Evolutionary conservation across 2,113 vertebrate species (phyloP), one percentile per base, ranked within the genome.

Genomic region (Vidua chalybeata): DNA sequence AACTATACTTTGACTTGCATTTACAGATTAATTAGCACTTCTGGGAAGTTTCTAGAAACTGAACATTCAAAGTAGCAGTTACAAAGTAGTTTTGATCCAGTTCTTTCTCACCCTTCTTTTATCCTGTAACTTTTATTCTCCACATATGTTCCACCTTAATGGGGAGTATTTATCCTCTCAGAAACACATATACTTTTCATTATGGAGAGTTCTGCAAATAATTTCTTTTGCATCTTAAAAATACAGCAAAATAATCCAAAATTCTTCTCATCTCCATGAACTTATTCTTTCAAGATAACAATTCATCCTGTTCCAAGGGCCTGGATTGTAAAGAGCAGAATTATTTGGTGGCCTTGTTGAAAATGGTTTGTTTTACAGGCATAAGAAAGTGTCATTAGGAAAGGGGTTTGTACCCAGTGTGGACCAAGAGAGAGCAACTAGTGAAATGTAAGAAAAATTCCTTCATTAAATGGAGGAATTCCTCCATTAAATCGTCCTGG

Each of bases 11-110:
- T 90, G 87, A 94, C 94, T 92, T 83, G 35, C 89, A 88, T 89
- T 97, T 95, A 91, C 52, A 95, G 82, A 73, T 55, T 98, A 97
- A 97, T 97, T 95, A 97, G 84, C 35, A 81, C 78, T 97, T 95
- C 94, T 91, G 84, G 92, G 77, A 97, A 96, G 95, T 93, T 94
- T 93, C 94, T 95, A 84, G 39, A 72, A 97, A 96, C 43, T 95
- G 58, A 95, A 68, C 23, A 83, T 90, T 96, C 62, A 82, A 96
- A 89, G 80, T 81, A 96, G 37, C 61, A 84, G 71, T 90, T 81
- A 90, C 68, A 93, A 93, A 79, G 64, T 66, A 56, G 49, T 67
- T 94, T 95, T 69, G 71, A 95, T 73, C 31, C 51, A 63, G 46
- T 33, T 72, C 49, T 93, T 87, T 78, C 68, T 63, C 62, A 51